These are phyloP conservation scores for Athalia cordata DNA, from an alignment of 2,888 invertebrate genomes.

Conservation along the genomic window DNA sequence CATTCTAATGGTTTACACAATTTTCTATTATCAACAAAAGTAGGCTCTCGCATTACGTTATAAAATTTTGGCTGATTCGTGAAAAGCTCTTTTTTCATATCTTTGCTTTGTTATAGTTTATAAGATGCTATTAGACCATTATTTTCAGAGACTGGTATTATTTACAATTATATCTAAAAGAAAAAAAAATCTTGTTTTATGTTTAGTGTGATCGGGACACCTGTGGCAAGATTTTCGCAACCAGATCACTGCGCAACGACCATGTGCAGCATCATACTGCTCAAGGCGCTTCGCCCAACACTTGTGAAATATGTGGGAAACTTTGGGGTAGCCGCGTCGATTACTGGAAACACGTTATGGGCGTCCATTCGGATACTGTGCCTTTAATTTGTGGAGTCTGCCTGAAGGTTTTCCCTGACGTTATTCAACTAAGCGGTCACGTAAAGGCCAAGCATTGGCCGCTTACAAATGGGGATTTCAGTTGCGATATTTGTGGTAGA, in stretches of 20 bases:
- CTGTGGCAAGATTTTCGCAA: conserved; percentile 73
- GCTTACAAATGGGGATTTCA: conserved; percentile 73
- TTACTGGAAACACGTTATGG: conserved; percentile 76
- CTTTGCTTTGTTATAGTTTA: neutral
- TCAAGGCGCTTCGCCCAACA: conserved; percentile 72
- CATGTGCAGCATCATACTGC: conserved; percentile 72
- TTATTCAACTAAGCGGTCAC: conserved; percentile 71
- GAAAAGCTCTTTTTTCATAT: neutral
- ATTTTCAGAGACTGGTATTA: neutral
- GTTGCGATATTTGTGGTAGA: conserved; percentile 75
- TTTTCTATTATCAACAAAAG: neutral
- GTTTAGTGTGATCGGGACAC: conserved; percentile 68
- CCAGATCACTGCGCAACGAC: conserved; percentile 71
- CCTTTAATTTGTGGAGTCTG: conserved; percentile 75
- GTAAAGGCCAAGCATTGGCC: conserved; percentile 73
- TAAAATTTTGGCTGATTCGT: neutral
- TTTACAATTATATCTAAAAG: neutral
- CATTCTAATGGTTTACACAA: neutral
- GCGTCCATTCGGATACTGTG: conserved; percentile 74
- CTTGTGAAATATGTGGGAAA: conserved; percentile 74
- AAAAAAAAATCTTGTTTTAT: conserved; percentile 1
- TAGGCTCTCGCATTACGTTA: neutral
- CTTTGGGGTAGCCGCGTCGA: conserved; percentile 75
- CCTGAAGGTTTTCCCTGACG: conserved; percentile 73
- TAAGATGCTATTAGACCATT: neutral